These are phyloP conservation scores for Punctoribates punctum DNA, from an alignment of 2,888 invertebrate species.

Conservation along the genomic window DNA sequence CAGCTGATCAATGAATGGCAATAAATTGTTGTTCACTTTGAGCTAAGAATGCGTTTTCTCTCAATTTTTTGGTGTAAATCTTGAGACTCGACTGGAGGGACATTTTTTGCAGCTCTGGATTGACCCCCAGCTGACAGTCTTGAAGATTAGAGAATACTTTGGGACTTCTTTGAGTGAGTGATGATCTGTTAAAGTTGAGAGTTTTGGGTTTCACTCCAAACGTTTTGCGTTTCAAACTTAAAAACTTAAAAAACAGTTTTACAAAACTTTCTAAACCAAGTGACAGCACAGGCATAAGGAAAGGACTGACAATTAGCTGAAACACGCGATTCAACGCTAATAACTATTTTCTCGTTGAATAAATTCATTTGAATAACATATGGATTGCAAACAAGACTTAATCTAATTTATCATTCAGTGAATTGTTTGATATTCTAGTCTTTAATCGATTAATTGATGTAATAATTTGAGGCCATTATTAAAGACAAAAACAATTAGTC, in stretches of 20 bases:
- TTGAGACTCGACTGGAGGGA: constrained; percentile 10
- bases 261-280: background rate
- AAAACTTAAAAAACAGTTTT: background rate
- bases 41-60: background rate
- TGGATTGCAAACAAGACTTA: constrained; percentile 21
- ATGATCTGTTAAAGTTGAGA: constrained; percentile 24
- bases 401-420: constrained; percentile 6
- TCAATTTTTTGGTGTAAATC: background rate
- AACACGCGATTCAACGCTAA: background rate
- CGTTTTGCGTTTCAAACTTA: background rate
- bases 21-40: constrained; percentile 31
- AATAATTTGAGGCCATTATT: background rate
- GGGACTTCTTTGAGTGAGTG: background rate
- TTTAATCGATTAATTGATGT: background rate
- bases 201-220: constrained; percentile 16
- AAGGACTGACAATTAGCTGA: background rate
- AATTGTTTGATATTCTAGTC: background rate
- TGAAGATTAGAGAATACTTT: background rate
- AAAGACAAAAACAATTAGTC: background rate
- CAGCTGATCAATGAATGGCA: constrained; percentile 13
- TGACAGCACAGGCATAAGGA: background rate
- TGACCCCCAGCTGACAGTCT: constrained; percentile 22
- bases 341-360: background rate
- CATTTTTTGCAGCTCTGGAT: background rate
- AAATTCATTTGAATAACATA: constrained; percentile 1